Evolutionary conservation across 2,797 vertebrate genomes (phyloP), one percentile per base, ranked within the genome.

Genomic region (Spatula clypeata): DNA sequence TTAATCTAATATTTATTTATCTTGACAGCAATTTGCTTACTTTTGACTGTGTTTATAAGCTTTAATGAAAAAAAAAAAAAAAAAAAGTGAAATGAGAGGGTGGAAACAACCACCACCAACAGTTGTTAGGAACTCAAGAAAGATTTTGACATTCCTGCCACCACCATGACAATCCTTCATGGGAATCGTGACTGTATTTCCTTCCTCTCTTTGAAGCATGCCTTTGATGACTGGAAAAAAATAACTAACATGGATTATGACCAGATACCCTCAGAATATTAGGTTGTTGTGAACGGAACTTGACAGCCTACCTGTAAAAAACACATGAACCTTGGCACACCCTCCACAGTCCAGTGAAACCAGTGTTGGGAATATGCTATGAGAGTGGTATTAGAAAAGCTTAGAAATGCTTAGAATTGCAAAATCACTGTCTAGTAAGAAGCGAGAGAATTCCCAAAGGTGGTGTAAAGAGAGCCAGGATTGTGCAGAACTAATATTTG

Each of bases 401-500:
- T n/a, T 69, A 84, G 5, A 8, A 65, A 34, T 51, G 13, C 6
- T n/a, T 47, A 47, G 45, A 47, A 13, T 26, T 24, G 47, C 45
- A 86, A 91, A 86, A 91, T 70, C 58, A 74, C 31, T 51, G 24
- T 15, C 9, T 34, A 86, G 47, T 62, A 66, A 85, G 27, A 67
- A 60, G 51, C 82, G 80, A 88, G 75, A 86, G 5, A 40, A 79
- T 73, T 95, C 91, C 77, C 91, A 89, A 85, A 79, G 66, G 94
- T 76, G 19, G 27, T 71, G 17, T 74, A 91, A 85, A 93, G 49
- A 77, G 61, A 87, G 45, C 60, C 34, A 77, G 51, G 75, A 53
- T 67, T 85, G 71, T 13, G 7, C 51, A 89, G 74, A 93, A 82
- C 67, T 91, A 92, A 95, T 94, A 86, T 95, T 91, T 95, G 93